Conservation (phyloP, 1,140 invertebrate species). For the Mya arenaria region DNA sequence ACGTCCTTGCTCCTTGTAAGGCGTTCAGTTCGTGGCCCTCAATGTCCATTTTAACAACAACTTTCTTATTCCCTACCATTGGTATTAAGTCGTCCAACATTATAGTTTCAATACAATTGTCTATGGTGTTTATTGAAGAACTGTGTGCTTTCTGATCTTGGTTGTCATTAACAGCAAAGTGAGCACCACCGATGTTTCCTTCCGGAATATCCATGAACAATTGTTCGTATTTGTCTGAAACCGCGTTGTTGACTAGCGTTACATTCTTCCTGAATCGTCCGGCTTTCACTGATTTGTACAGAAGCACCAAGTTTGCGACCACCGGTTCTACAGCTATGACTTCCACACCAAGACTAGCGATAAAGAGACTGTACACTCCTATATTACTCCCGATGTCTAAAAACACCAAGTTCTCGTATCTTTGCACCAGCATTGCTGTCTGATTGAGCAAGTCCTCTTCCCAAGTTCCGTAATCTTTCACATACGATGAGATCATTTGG, state of each 20-base stretch:
- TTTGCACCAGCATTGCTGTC: constrained; percentile 14
- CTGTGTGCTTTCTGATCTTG: background rate
- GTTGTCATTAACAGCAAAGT: background rate
- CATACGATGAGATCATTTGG: constrained; percentile 43
- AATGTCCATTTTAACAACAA: constrained; percentile 59
- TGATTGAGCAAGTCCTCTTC: constrained; percentile 48
- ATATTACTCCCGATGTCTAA: constrained; percentile 73
- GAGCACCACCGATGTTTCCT: constrained; percentile 70
- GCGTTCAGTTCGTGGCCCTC: constrained; percentile 68
- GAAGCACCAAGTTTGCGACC: constrained; percentile 52
- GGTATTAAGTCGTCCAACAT: constrained; percentile 59
- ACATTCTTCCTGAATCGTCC: constrained; percentile 51
- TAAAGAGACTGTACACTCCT: constrained; percentile 68
- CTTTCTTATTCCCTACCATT: constrained; percentile 29
- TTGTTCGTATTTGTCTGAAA: constrained; percentile 60
- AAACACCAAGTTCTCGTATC: constrained; percentile 32
- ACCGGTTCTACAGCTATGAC: constrained; percentile 71
- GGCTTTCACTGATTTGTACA: constrained; percentile 55
- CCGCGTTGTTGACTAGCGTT: constrained; percentile 62
- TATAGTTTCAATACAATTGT: constrained; percentile 6
- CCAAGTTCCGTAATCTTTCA: constrained; percentile 47
- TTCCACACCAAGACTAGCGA: constrained; percentile 60
- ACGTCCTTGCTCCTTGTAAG: constrained; percentile 45
- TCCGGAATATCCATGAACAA: constrained; percentile 56
- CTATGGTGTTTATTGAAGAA: background rate